Base-by-base conservation (phyloP, 1,140 invertebrate genomes). In the Anthonomus grandis region DNA sequence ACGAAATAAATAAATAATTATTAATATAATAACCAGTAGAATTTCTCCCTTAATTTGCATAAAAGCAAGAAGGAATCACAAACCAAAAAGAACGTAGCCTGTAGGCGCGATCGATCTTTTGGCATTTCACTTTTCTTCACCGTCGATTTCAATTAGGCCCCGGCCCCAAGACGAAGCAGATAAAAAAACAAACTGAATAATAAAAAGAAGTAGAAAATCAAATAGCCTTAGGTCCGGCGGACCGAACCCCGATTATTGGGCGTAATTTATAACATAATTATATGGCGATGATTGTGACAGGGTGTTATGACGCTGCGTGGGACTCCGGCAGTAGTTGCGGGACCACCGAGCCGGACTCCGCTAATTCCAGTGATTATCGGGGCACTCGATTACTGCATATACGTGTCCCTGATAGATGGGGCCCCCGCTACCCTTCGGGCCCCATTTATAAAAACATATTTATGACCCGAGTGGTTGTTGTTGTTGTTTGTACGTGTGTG, bases 221-320 rank as follows among this genome's bases (percentile, higher is more conserved):
- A 67, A 63, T 49, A 65, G 65, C 67, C 64, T 31, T 31, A 38
- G 57, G 67, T 53, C 52, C 57, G 55, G 48, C 61, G 47, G 45
- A 44, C 36, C 60, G 49, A 57, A 59, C 57, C n/a, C 46, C 61
- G 65, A 67, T 69, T 68, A 66, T 54, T 66, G 61, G 61, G 56
- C 59, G 63, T 66, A 67, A 70, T 70, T 70, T 69, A 70, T 70
- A 69, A 70, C 64, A 70, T 70, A 70, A 69, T 70, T 71, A 69
- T 68, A 69, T 57, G 59, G 60, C 60, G 51, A n/a, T n/a, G n/a
- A 66, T 67, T 68, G 65, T 69, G 67, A 66, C 66, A 66, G 66
- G 65, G 65, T 66, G 65, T 67, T 64, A 64, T 67, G 65, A 58
- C 52, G 27, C 53, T 67, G 66, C 65, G 66, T 67, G 65, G 70